Evolutionary conservation across 2,888 invertebrate species (phyloP).

Genomic region (Hemithea aestivaria): DNA sequence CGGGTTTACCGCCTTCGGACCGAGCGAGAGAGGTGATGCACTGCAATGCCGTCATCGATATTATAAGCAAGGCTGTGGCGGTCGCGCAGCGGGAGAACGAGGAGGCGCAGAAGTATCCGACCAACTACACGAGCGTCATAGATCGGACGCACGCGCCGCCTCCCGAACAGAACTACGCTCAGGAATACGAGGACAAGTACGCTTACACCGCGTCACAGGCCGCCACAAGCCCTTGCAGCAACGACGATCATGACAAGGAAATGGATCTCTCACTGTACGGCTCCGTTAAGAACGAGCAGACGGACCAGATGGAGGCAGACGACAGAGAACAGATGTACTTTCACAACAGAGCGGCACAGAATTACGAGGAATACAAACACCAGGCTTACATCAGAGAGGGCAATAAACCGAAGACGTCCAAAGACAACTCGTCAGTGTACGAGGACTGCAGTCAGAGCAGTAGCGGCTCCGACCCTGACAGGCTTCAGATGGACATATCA

Average conservation of each 20-base stretch:
- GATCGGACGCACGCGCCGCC: slow-evolving; percentile 48
- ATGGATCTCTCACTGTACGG: slow-evolving; percentile 72
- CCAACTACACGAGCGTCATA: slow-evolving; percentile 56
- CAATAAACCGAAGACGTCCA: slow-evolving; percentile 49
- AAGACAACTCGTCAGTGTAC: slow-evolving; percentile 73
- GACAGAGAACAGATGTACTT: slow-evolving; percentile 46
- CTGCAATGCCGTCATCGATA: slow-evolving; percentile 75
- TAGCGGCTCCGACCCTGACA: slow-evolving; percentile 86
- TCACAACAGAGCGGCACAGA: slow-evolving; percentile 43
- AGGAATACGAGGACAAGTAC: slow-evolving; percentile 61
- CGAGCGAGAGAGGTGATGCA: slow-evolving; percentile 75
- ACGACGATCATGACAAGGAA: slow-evolving; percentile 68
- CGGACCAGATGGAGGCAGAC: slow-evolving; percentile 39
- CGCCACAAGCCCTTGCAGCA: slow-evolving; percentile 55
- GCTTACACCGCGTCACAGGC: slow-evolving; percentile 50
- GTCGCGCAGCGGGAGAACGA: slow-evolving; percentile 74
- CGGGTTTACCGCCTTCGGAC: slow-evolving; percentile 77
- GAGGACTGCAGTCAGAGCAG: slow-evolving; percentile 82
- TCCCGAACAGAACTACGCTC: slow-evolving; percentile 43
- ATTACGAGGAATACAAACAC: slow-evolving; percentile 60
- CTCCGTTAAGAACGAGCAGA: slow-evolving; percentile 64
- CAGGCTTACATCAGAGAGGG: slow-evolving; percentile 51
- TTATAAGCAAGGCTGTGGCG: slow-evolving; percentile 74
- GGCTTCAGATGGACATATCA: slow-evolving; percentile 85
- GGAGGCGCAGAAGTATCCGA: slow-evolving; percentile 58